These are phyloP conservation scores for Hydrocynus forskahlii DNA, from an alignment of 2,797 vertebrate species.

Conservation along the genomic window DNA sequence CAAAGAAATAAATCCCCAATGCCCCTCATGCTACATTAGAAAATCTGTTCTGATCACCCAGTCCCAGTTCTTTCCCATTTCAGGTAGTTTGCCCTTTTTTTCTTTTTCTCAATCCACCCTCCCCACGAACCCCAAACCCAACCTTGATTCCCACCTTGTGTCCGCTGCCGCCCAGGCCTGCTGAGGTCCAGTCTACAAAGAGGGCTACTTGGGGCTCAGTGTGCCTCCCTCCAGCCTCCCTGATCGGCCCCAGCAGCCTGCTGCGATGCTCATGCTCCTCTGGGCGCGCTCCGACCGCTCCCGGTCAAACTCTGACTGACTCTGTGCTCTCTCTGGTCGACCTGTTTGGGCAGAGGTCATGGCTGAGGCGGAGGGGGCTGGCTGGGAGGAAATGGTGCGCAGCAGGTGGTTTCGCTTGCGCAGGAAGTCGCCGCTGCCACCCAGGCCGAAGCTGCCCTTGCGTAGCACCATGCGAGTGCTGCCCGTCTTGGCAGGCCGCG, in stretches of 20 bases:
- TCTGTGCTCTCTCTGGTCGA: conserved; percentile 85
- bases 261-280: conserved; percentile 93
- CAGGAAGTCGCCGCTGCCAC: conserved; percentile 88
- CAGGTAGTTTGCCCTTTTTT: neutral
- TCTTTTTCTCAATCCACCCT: conserved; percentile 3
- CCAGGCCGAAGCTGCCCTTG: conserved; percentile 93
- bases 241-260: conserved; percentile 91
- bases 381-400: conserved; percentile 91
- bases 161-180: no score
- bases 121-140: conserved; percentile 56
- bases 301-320: conserved; percentile 85
- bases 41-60: conserved; percentile 66
- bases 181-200: neutral
- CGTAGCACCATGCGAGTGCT: conserved; percentile 91
- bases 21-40: conserved; percentile 82
- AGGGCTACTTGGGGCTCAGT: conserved; percentile 84
- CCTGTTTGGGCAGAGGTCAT: conserved; percentile 57
- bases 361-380: conserved; percentile 64
- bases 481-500: conserved; percentile 88
- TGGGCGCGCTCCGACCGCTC: conserved; percentile 80
- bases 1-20: conserved; percentile 58
- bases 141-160: conserved; percentile 21
- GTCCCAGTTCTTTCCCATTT: conserved; percentile 3
- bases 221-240: conserved; percentile 82
- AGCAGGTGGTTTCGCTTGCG: conserved; percentile 95